A percentile compares a stretch with the other conserved stretches of the same genome.
Conservation (phyloP, 2,113 vertebrate species). For the Heterocephalus glaber region DNA sequence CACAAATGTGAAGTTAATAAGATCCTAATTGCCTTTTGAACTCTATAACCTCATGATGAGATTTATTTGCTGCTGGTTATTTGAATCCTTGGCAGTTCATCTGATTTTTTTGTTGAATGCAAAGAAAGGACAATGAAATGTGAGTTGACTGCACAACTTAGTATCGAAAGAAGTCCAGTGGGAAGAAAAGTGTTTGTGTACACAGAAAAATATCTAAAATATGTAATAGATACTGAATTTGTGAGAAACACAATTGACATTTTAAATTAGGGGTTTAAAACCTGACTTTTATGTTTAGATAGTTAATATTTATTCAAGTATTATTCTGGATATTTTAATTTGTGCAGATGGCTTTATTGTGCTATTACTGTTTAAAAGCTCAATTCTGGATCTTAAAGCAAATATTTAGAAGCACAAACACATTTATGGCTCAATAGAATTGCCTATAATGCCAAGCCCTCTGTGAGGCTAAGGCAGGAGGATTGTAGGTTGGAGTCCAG, state of each 20-base stretch:
- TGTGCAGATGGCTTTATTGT: neutral
- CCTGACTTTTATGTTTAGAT: neutral
- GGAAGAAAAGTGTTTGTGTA: neutral
- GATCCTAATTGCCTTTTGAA: neutral
- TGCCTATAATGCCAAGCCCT: neutral
- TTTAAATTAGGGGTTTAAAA: constrained; percentile 32
- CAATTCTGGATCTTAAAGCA: neutral
- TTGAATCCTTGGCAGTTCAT: neutral
- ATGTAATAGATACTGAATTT: neutral
- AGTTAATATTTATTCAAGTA: constrained; percentile 38
- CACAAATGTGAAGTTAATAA: neutral
- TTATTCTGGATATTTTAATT: constrained; percentile 30
- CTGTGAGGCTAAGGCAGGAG: neutral
- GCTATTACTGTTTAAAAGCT: neutral
- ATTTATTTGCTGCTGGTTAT: neutral
- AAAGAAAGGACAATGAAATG: constrained; percentile 16
- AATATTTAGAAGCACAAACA: neutral
- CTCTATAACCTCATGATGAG: neutral
- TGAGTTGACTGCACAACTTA: neutral
- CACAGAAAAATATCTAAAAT: constrained; percentile 9
- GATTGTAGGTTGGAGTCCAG: neutral
- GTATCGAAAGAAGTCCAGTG: neutral
- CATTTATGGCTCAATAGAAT: neutral
- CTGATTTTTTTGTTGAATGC: neutral
- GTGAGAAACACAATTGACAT: neutral